Percentiles rank a stretch among this genome's conserved stretches.
These are phyloP conservation scores for Clavelina lepadiformis DNA, from an alignment of 23 tunicate genomes.

Conservation along the genomic window DNA sequence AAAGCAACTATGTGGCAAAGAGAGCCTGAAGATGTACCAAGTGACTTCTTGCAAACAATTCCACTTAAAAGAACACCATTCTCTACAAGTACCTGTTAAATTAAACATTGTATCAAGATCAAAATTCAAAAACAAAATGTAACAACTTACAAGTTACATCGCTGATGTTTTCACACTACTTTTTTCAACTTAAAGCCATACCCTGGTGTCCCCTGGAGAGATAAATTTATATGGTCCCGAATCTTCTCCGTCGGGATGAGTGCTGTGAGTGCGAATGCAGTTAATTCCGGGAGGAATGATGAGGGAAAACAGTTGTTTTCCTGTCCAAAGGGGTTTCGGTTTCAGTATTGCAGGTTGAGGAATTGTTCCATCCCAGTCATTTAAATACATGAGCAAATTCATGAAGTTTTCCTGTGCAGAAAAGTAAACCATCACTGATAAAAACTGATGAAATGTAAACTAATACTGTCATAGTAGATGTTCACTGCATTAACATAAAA, in stretches of 20 bases:
- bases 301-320: conserved; percentile 94
- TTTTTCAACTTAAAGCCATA: neutral
- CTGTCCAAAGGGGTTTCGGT: conserved; percentile 99
- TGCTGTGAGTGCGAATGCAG: conserved; percentile 95
- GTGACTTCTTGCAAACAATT: conserved; percentile 95
- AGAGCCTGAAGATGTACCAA: conserved; percentile 97
- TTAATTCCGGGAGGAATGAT: conserved; percentile 97
- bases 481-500: neutral
- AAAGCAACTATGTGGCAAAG: conserved; percentile 93
- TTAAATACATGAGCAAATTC: conserved; percentile 87
- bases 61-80: conserved; percentile 93
- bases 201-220: conserved; percentile 97
- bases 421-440: neutral
- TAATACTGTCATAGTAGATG: neutral
- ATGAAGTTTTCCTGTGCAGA: conserved; percentile 70
- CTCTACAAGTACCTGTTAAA: conserved; percentile 76
- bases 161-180: neutral
- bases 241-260: conserved; percentile 99
- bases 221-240: conserved; percentile 91
- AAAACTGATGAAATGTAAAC: neutral
- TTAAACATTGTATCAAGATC: too few relatives aligned
- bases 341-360: conserved; percentile 98
- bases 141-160: too few relatives aligned
- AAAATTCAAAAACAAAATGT: too few relatives aligned
- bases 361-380: conserved; percentile 92